Evolutionary conservation across 2,888 invertebrate genomes (phyloP).

Genomic region (Entomobrya proxima): DNA sequence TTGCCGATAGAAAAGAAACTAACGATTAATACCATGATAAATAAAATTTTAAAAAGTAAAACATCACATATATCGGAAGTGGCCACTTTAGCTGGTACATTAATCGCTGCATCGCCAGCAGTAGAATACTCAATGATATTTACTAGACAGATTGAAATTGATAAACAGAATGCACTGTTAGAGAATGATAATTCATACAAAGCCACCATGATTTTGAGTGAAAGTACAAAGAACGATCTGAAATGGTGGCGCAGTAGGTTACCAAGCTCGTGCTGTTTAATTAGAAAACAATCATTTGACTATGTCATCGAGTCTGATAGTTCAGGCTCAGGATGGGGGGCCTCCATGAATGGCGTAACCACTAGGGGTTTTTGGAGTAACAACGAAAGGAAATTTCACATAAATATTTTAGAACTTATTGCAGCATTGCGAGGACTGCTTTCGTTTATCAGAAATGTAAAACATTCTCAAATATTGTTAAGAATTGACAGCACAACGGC

Average conservation of each 20-base stretch:
- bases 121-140: not conserved
- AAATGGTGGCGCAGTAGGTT: not conserved
- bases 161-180: not conserved
- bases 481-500: not conserved
- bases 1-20: not conserved
- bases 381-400: not conserved
- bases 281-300: not conserved
- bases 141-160: constrained; percentile 13
- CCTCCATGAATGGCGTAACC: not conserved
- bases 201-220: not conserved
- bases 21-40: not conserved
- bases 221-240: not conserved
- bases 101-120: constrained; percentile 13
- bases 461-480: not conserved
- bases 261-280: not conserved
- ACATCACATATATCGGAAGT: not conserved
- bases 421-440: not conserved
- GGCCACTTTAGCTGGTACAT: not conserved
- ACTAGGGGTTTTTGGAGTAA: constrained; percentile 18
- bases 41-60: not conserved
- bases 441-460: not conserved
- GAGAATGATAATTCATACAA: not conserved
- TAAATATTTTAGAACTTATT: constrained; percentile 12
- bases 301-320: not conserved
- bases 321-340: constrained; percentile 33